These are phyloP conservation scores for Proteles cristata DNA, from an alignment of 2,113 vertebrate species.

Conservation along the genomic window DNA sequence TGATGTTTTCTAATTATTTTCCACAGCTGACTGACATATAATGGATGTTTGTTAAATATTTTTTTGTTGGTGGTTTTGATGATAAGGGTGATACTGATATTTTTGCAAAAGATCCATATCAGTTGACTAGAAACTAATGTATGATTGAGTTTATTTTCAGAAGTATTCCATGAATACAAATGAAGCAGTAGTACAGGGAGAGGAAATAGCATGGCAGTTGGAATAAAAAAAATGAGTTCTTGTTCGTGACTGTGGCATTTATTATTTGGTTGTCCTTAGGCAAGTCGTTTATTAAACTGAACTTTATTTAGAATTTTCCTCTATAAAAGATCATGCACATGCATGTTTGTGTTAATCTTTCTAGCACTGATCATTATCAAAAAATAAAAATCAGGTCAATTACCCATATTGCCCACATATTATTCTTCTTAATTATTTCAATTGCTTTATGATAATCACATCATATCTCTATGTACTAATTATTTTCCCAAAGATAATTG, in stretches of 20 bases:
- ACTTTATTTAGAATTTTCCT: neutral
- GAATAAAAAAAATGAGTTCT: neutral
- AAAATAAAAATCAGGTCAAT: neutral
- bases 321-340: neutral
- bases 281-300: neutral
- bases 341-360: neutral
- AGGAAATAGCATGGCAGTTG: neutral
- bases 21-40: neutral
- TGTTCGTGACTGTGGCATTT: neutral
- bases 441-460: neutral
- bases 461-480: neutral
- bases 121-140: neutral
- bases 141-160: neutral
- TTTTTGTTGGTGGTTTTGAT: neutral
- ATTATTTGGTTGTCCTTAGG: neutral
- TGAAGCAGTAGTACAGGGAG: neutral
- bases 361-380: neutral
- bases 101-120: neutral
- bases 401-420: neutral
- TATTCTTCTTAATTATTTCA: neutral
- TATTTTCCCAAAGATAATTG: conserved; percentile 6
- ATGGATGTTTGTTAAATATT: neutral
- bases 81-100: neutral
- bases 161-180: neutral
- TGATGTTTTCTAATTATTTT: neutral